Evolutionary conservation across 1,140 invertebrate genomes (phyloP).

Genomic region (Drosophila ficusphila): DNA sequence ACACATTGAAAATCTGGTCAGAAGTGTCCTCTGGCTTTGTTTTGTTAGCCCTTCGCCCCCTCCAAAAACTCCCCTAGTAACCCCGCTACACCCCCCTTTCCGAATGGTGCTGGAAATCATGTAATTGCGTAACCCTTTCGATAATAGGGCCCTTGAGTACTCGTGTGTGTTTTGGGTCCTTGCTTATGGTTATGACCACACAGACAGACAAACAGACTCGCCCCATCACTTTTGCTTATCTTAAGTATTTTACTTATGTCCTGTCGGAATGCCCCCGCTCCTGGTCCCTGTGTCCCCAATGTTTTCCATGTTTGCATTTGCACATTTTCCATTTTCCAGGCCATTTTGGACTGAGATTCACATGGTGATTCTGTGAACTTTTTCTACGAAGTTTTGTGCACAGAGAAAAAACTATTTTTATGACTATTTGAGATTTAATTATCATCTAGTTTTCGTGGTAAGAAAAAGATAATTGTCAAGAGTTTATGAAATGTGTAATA

Average conservation of each 20-base stretch:
- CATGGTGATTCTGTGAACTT: slow-evolving; percentile 3
- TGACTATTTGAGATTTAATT: no score
- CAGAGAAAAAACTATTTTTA: background rate
- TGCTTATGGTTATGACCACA: slow-evolving; percentile 66
- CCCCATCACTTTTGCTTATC: slow-evolving; percentile 76
- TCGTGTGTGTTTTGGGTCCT: slow-evolving; percentile 41
- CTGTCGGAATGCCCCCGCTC: slow-evolving; percentile 36
- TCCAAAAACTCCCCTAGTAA: no score
- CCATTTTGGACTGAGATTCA: slow-evolving; percentile 18
- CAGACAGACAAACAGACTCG: slow-evolving; percentile 22
- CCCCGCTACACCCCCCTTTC: no score
- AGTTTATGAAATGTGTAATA: no score
- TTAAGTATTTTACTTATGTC: slow-evolving; percentile 81
- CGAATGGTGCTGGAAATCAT: slow-evolving; percentile 43
- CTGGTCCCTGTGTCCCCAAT: slow-evolving; percentile 26
- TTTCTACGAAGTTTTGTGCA: slow-evolving; percentile 3
- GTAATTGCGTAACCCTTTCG: slow-evolving; percentile 83
- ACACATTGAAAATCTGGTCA: slow-evolving; percentile 64
- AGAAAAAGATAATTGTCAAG: no score
- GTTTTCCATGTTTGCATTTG: slow-evolving; percentile 61
- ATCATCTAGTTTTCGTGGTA: no score
- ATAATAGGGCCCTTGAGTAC: slow-evolving; percentile 83
- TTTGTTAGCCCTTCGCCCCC: slow-evolving; percentile 29
- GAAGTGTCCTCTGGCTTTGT: slow-evolving; percentile 71
- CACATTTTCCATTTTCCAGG: slow-evolving; percentile 62